Percentiles rank a stretch among this genome's conserved stretches.
These are phyloP conservation scores for Stomorhina lunata DNA, from an alignment of 2,888 invertebrate genomes.

Conservation along the genomic window DNA sequence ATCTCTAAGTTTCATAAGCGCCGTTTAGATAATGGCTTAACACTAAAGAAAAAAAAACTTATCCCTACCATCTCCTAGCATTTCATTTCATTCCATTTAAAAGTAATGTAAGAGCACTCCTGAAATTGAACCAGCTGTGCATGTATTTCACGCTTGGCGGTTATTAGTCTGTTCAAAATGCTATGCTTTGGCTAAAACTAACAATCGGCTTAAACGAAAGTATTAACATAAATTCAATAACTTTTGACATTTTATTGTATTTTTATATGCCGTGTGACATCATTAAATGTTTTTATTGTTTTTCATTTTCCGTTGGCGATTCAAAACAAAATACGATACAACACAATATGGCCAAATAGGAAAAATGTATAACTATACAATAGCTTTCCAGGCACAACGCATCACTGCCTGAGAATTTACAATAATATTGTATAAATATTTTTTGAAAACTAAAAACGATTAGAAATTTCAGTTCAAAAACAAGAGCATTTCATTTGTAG, in stretches of 20 bases:
- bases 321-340: slow-evolving; percentile 13
- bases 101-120: neutral
- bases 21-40: neutral
- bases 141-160: slow-evolving; percentile 19
- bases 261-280: slow-evolving; percentile 69
- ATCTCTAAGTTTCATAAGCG: slow-evolving; percentile 16
- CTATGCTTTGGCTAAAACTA: neutral
- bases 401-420: slow-evolving; percentile 61
- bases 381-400: slow-evolving; percentile 56
- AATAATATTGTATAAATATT: slow-evolving; percentile 49
- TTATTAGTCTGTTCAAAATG: slow-evolving; percentile 24
- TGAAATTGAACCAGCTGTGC: slow-evolving; percentile 38
- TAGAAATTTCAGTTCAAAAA: slow-evolving; percentile 31
- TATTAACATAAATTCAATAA: slow-evolving; percentile 69
- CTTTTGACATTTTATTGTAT: slow-evolving; percentile 69
- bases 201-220: slow-evolving; percentile 48
- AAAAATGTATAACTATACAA: slow-evolving; percentile 16
- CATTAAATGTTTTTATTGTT: slow-evolving; percentile 68
- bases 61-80: neutral
- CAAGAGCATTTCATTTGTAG: slow-evolving; percentile 46
- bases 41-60: neutral
- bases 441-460: slow-evolving; percentile 41
- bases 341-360: slow-evolving; percentile 18
- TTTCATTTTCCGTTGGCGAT: slow-evolving; percentile 58
- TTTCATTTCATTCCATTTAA: neutral